These are phyloP conservation scores for Dipodomys merriami DNA, from an alignment of 2,113 vertebrate species.

Conservation along the genomic window DNA sequence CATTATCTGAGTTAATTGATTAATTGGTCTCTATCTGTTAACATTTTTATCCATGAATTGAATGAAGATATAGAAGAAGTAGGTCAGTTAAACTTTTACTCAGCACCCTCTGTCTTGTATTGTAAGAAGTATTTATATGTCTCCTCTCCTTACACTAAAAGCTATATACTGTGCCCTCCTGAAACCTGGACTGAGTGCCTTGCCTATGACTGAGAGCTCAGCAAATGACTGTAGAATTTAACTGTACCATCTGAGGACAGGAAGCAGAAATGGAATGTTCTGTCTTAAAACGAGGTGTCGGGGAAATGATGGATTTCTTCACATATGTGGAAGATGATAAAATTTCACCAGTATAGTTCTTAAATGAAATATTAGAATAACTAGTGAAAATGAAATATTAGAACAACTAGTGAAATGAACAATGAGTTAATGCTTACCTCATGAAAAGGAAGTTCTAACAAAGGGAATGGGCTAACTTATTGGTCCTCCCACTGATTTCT, in stretches of 20 bases:
- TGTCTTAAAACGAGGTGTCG: not conserved
- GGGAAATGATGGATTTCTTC: slow-evolving; percentile 27
- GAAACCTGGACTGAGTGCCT: not conserved
- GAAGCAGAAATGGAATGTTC: not conserved
- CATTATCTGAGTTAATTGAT: not conserved
- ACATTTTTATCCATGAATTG: not conserved
- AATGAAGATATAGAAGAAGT: slow-evolving; percentile 13
- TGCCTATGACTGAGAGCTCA: not conserved
- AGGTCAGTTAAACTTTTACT: slow-evolving; percentile 14
- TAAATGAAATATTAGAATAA: not conserved
- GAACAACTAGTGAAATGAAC: slow-evolving; percentile 14
- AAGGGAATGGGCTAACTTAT: not conserved
- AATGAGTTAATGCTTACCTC: not conserved
- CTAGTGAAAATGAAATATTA: not conserved
- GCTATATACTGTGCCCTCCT: not conserved
- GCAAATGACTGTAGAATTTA: slow-evolving; percentile 32
- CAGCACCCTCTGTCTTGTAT: not conserved
- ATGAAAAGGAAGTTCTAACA: slow-evolving; percentile 19
- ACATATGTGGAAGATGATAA: not conserved
- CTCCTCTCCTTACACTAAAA: not conserved
- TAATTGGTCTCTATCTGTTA: not conserved
- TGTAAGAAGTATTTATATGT: not conserved
- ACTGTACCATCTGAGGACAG: not conserved
- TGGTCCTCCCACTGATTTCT: not conserved
- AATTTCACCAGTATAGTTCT: slow-evolving; percentile 23